Evolutionary conservation across 2,797 vertebrate species (phyloP), one percentile per base, ranked within the genome.

Genomic region (Hippocampus kuda): DNA sequence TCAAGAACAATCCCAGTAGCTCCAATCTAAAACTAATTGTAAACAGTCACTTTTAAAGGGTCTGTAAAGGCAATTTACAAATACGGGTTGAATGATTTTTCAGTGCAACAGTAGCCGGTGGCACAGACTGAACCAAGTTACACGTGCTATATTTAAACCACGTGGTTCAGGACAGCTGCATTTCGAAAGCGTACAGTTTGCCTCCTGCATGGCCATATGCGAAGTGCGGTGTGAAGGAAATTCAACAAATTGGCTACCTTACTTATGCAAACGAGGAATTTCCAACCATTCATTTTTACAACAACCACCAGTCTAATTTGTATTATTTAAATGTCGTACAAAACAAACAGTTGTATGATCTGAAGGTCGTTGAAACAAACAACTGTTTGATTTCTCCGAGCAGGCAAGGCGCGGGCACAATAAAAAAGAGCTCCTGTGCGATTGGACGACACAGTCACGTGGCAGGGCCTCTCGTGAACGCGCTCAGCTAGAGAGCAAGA

Each of bases 401-500:
- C 62, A 53, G 68, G 62, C 34, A 68, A 76, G 8, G 82, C 82
- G 76, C 79, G 72, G 53, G 27, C 84, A 77, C 80, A 76, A 20
- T n/a, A 69, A 44, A 81, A 77, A 82, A 26, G 0, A 0, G 0
- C 12, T 16, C 1, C 1, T 5, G 61, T 48, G 16, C 82, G 85
- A 90, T 87, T 90, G 87, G 89, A 38, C 54, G 24, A 68, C 0
- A 13, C 0, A 0, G 57, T 70, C 70, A 70, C 56, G 85, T 84
- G 88, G 82, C 84, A 62, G 76, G 77, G 67, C 13, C 62, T 49
- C 0, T 0, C 68, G 81, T 68, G 86, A 42, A 68, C 84, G 87
- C 85, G 87, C 87, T 68, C 68, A 57, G 44, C 61, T 72, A 68
- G 80, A 86, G 84, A 88, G 78, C 81, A 86, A 46, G 20, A 64